phyloP scores from a whole-genome alignment of 2,113 vertebrate species.

The Tetrao urogallus region DNA sequence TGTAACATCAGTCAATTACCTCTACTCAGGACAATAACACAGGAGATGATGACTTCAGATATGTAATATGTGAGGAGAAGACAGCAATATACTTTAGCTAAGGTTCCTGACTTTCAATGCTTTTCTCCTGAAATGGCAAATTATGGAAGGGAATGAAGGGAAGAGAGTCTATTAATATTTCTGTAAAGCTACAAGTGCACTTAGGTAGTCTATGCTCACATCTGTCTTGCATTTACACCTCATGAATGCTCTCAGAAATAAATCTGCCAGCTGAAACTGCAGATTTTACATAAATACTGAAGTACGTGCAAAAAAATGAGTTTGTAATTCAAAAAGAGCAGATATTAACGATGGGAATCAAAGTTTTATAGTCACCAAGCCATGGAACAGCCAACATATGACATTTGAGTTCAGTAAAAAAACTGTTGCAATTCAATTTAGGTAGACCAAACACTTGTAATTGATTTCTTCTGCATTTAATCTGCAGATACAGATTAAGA shows the following conservation, averaged over 20 bases:
- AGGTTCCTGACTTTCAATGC: background rate
- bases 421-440: background rate
- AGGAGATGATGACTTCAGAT: background rate
- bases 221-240: constrained; percentile 12
- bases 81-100: background rate
- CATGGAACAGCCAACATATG: background rate
- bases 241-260: background rate
- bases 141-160: background rate
- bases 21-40: background rate
- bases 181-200: background rate
- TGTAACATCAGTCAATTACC: background rate
- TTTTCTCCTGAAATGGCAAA: background rate
- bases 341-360: constrained; percentile 10
- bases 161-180: background rate
- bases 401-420: background rate
- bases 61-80: background rate
- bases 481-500: constrained; percentile 33
- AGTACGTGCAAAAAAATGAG: background rate
- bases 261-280: background rate
- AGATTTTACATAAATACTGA: background rate
- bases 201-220: background rate
- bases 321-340: background rate
- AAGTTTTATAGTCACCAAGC: background rate
- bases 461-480: constrained; percentile 23
- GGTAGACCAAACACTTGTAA: background rate